These are phyloP conservation scores for Onychostruthus taczanowskii DNA, from an alignment of 2,113 vertebrate species.

Conservation along the genomic window DNA sequence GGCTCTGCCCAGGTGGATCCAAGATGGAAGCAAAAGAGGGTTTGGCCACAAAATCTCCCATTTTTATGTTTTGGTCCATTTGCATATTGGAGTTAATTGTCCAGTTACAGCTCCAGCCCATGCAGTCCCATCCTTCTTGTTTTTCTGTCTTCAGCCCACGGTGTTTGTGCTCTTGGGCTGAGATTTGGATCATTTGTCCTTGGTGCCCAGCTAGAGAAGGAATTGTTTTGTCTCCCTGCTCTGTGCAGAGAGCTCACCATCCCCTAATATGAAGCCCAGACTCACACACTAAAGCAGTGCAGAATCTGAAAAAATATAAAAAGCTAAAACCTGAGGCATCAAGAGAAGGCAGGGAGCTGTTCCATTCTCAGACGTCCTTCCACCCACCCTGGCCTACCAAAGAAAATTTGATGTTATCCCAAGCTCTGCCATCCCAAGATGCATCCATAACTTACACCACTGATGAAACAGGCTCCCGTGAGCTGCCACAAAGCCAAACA, in stretches of 20 bases:
- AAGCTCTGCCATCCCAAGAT: fast-evolving
- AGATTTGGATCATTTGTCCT: background rate
- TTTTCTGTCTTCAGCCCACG: background rate
- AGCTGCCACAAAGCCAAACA: background rate
- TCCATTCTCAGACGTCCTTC: background rate
- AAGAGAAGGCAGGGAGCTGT: background rate
- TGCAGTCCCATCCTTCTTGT: background rate
- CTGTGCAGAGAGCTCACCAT: background rate
- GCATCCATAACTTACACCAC: fast-evolving
- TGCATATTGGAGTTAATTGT: background rate
- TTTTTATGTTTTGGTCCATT: background rate
- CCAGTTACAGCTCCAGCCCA: background rate
- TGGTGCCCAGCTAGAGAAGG: background rate
- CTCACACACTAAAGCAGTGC: background rate
- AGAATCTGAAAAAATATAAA: background rate
- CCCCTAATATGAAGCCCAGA: background rate
- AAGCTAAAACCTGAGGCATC: background rate
- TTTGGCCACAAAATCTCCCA: background rate
- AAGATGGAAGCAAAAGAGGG: background rate
- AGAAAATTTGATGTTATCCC: background rate
- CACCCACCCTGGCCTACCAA: background rate
- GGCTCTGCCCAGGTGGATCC: background rate
- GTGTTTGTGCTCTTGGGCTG: background rate
- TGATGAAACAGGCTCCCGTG: background rate
- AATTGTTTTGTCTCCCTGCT: background rate